These are phyloP conservation scores for Zalophus californianus DNA, from an alignment of 2,797 vertebrate species.

Conservation along the genomic window DNA sequence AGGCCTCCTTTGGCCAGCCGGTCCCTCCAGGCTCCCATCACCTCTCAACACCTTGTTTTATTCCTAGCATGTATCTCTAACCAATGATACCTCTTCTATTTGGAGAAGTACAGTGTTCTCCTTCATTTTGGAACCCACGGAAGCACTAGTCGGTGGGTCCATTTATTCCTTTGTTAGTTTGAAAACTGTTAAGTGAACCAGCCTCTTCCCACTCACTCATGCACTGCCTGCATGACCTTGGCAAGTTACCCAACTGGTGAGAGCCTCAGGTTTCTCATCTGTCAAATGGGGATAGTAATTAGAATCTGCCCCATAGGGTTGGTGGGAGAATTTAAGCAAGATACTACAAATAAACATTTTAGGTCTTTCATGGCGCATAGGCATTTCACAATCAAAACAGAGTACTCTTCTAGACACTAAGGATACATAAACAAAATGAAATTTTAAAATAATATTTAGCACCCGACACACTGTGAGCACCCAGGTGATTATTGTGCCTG, in stretches of 20 bases:
- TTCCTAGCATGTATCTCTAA: not conserved
- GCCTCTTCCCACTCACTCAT: not conserved
- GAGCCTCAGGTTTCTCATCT: not conserved
- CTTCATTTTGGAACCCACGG: not conserved
- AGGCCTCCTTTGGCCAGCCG: not conserved
- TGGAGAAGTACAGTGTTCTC: not conserved
- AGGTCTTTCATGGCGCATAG: not conserved
- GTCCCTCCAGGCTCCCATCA: not conserved
- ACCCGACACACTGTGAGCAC: fast-evolving
- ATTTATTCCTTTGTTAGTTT: not conserved
- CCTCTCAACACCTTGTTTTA: not conserved
- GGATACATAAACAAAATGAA: not conserved
- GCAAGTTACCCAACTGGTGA: not conserved
- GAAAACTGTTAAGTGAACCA: not conserved
- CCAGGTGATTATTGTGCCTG: fast-evolving
- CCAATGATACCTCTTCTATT: not conserved
- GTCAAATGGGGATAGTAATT: not conserved
- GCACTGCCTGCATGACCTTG: not conserved
- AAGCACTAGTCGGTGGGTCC: not conserved
- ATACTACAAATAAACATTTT: not conserved
- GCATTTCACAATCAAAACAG: not conserved
- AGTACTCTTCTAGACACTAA: not conserved
- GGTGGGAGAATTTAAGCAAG: not conserved
- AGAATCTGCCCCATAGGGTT: not conserved
- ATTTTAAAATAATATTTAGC: not conserved